A percentile compares a stretch with the other conserved stretches of the same genome.
Conservation (phyloP, 2,113 vertebrate genomes). For the Nestor notabilis region DNA sequence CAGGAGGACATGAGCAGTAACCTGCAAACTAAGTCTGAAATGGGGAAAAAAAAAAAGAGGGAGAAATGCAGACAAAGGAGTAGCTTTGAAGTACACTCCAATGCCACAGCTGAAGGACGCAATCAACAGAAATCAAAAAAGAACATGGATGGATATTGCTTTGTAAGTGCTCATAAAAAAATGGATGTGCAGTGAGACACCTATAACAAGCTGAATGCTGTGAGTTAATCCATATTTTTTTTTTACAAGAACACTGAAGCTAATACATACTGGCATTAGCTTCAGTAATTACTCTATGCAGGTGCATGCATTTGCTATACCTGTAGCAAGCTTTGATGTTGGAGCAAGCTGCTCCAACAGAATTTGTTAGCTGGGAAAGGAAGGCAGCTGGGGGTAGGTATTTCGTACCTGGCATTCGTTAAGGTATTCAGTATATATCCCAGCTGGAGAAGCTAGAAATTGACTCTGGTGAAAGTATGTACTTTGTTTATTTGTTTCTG, state of each 20-base stretch:
- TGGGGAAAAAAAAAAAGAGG: neutral
- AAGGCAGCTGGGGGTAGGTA: neutral
- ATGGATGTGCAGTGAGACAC: conserved; percentile 16
- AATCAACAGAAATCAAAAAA: conserved; percentile 10
- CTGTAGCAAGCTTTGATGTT: conserved; percentile 47
- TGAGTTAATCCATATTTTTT: conserved; percentile 35
- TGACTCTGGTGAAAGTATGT: neutral
- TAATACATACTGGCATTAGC: conserved; percentile 38
- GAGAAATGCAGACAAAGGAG: neutral
- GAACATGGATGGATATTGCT: neutral
- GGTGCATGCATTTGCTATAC: conserved; percentile 18
- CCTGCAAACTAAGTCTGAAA: neutral
- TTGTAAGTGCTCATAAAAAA: conserved; percentile 20
- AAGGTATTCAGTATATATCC: neutral
- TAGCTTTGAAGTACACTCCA: conserved; percentile 1
- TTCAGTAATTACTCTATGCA: conserved; percentile 29
- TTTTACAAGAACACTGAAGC: conserved; percentile 25
- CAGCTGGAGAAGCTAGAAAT: neutral
- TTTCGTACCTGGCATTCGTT: conserved; percentile 28
- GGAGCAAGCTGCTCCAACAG: conserved; percentile 47
- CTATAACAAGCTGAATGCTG: conserved; percentile 7
- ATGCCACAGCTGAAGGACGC: conserved; percentile 5
- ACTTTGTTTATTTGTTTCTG: conserved; percentile 1
- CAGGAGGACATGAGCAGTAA: neutral
- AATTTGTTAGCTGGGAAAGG: conserved; percentile 3